Percentiles rank a stretch among this genome's conserved stretches.
These are phyloP conservation scores for Diorhabda elongata DNA, from an alignment of 1,140 invertebrate species.

Conservation along the genomic window DNA sequence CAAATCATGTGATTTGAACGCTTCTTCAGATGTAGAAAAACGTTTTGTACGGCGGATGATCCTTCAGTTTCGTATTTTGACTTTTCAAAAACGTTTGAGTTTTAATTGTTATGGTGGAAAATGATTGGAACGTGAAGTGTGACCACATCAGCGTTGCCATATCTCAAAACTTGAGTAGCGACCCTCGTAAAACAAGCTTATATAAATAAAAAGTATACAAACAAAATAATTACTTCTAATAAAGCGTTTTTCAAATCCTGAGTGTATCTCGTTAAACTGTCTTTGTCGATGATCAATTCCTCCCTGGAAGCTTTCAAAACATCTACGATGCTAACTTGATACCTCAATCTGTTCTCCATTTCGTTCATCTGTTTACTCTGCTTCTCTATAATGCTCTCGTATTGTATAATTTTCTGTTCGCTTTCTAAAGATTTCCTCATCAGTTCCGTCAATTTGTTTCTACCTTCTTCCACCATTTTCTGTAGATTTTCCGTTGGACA, in stretches of 20 bases:
- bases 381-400: slow-evolving; percentile 33
- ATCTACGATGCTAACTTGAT: slow-evolving; percentile 36
- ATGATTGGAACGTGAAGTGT: too few species aligned
- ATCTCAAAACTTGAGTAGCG: too few species aligned
- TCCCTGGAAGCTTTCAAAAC: slow-evolving; percentile 40
- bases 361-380: slow-evolving; percentile 36
- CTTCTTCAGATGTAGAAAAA: too few species aligned
- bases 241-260: slow-evolving; percentile 34
- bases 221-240: slow-evolving; percentile 28
- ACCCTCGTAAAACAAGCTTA: too few species aligned
- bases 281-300: slow-evolving; percentile 38
- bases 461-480: slow-evolving; percentile 32
- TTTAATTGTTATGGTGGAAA: too few species aligned
- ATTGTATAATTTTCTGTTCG: slow-evolving; percentile 37
- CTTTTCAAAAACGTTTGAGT: too few species aligned
- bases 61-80: too few species aligned
- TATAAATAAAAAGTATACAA: too few species aligned
- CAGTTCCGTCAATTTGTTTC: slow-evolving; percentile 32
- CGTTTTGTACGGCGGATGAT: too few species aligned
- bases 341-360: slow-evolving; percentile 39
- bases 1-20: too few species aligned
- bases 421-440: slow-evolving; percentile 35
- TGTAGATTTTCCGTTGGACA: slow-evolving; percentile 29
- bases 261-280: slow-evolving; percentile 39
- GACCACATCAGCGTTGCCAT: too few species aligned